Percentiles rank a stretch among this genome's conserved stretches.
These are phyloP conservation scores for Conopomorpha cramerella DNA, from an alignment of 1,140 invertebrate genomes.

Conservation along the genomic window DNA sequence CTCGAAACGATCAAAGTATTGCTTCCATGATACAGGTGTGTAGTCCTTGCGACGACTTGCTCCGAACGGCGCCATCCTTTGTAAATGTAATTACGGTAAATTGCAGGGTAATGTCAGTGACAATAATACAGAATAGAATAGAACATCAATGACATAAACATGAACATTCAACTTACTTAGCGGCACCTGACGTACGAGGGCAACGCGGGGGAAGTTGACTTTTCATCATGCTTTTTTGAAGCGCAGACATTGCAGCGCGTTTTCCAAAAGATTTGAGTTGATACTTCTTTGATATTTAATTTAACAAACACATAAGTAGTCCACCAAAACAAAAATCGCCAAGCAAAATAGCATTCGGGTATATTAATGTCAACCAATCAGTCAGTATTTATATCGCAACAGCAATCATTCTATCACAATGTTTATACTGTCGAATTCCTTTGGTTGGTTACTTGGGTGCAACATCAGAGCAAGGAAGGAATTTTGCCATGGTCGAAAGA, in stretches of 20 bases:
- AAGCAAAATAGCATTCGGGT: no score
- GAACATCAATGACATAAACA: not conserved
- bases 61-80: constrained; percentile 28
- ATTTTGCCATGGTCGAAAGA: no score
- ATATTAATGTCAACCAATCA: no score
- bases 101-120: constrained; percentile 7
- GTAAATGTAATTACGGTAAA: not conserved
- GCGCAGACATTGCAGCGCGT: constrained; percentile 66
- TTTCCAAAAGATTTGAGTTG: no score
- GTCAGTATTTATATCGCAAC: no score
- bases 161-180: constrained; percentile 44
- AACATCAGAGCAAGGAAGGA: no score
- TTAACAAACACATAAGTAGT: no score
- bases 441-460: no score
- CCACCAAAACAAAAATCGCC: no score
- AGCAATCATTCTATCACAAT: no score
- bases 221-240: constrained; percentile 72
- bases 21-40: constrained; percentile 78
- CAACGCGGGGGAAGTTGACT: constrained; percentile 67
- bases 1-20: constrained; percentile 78
- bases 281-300: no score
- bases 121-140: constrained; percentile 2
- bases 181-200: constrained; percentile 39
- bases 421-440: no score
- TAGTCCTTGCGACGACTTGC: constrained; percentile 72